Evolutionary conservation across 2,888 invertebrate species (phyloP), one percentile per base, ranked within the genome.

Genomic region (Agonopterix alstromeriana): DNA sequence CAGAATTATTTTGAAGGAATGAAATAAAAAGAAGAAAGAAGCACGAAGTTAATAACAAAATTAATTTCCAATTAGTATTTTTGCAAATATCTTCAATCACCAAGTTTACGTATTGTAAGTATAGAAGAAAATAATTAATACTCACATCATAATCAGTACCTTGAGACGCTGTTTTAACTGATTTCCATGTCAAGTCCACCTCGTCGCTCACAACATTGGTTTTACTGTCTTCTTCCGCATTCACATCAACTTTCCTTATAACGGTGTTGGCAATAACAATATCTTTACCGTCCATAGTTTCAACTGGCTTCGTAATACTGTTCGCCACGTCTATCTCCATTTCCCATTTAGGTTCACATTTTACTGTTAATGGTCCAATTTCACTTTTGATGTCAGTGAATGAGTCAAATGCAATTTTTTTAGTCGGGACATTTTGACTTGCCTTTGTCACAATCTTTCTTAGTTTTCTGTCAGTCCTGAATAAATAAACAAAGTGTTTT

Each of bases 301-400:
- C 81, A 17, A 76, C 65, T 10, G 73, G 57, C 51, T 69, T 73
- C 5, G 53, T 44, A 10, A 48, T 48, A 53, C 57, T 60, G 3
- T 65, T 60, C 0, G 14, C 12, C 10, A 77, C 49, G 53, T 87
- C 87, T 50, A 88, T 73, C 68, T 88, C 88, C 73, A 87, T 68
- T 60, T 88, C 87, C 86, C 86, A 86, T 67, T 80, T 79, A 54
- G 88, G 87, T 60, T 87, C 88, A 10, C 58, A 43, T 63, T 88
- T 87, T 27, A 88, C 62, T 35, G 68, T 61, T 17, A 87, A 59
- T 8, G 87, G 81, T 42, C 76, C 82, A 53, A 89, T 87, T 59
- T 89, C 88, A 72, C 82, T 80, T 70, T 89, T 89, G 9, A 89
- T 81, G 52, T 89, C 89, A 46, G 77, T 82, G 48, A 89, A 79